Evolutionary conservation across 1,140 invertebrate genomes (phyloP).

Genomic region (silkworm (Bombyx mori)): DNA sequence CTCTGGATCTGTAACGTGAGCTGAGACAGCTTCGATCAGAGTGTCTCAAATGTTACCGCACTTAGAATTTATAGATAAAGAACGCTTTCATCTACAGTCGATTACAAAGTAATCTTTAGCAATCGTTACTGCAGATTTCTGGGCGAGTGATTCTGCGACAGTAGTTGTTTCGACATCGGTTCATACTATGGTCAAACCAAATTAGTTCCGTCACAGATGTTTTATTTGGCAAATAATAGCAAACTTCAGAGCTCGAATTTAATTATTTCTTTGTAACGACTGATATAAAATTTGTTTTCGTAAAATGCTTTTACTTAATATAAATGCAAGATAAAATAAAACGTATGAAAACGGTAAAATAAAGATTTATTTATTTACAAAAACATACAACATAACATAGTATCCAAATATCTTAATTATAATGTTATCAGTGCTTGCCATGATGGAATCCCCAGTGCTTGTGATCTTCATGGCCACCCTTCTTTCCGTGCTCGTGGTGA

Average conservation of each 20-base stretch:
- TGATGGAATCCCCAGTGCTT: slow-evolving; percentile 76
- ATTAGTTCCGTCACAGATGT: slow-evolving; percentile 48
- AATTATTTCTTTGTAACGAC: no score
- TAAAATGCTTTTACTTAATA: no score
- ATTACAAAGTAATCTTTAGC: slow-evolving; percentile 58
- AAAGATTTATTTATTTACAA: slow-evolving; percentile 48
- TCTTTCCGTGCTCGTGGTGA: slow-evolving; percentile 77
- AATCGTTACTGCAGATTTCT: slow-evolving; percentile 63
- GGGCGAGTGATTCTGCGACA: slow-evolving; percentile 49
- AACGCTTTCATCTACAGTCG: slow-evolving; percentile 52
- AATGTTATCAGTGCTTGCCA: slow-evolving; percentile 55
- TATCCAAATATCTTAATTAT: slow-evolving; percentile 34
- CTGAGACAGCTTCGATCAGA: slow-evolving; percentile 26
- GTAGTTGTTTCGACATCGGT: slow-evolving; percentile 45
- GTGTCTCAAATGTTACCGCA: slow-evolving; percentile 47
- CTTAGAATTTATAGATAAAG: slow-evolving; percentile 63
- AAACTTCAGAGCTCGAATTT: no score
- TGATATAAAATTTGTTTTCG: no score
- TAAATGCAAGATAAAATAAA: neutral
- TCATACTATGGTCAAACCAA: slow-evolving; percentile 33
- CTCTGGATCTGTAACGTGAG: slow-evolving; percentile 33
- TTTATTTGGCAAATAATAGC: slow-evolving; percentile 7
- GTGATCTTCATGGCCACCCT: slow-evolving; percentile 76
- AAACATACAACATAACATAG: slow-evolving; percentile 34
- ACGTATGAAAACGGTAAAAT: neutral